These are phyloP conservation scores for Ochotona princeps DNA, from an alignment of 2,113 vertebrate species.

Conservation along the genomic window DNA sequence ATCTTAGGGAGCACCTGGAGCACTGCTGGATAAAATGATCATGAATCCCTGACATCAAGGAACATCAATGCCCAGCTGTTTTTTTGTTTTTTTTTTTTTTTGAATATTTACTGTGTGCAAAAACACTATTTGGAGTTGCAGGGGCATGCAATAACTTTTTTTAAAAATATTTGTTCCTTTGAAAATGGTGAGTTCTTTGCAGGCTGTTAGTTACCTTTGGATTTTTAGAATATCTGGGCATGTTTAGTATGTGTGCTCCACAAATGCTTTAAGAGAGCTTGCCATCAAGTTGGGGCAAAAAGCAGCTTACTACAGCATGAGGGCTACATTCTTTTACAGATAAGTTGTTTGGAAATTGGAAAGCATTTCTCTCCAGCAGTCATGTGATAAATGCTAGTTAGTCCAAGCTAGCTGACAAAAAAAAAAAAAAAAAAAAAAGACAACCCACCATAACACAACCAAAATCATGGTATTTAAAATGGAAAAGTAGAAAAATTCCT, in stretches of 20 bases:
- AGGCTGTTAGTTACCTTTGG: background rate
- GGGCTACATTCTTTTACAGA: conserved; percentile 29
- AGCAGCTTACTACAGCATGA: background rate
- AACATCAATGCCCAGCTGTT: background rate
- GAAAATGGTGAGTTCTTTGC: conserved; percentile 18
- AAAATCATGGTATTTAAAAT: conserved; percentile 15
- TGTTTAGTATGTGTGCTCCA: background rate
- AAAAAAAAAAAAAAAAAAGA: no score
- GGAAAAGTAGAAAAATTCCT: conserved; percentile 17
- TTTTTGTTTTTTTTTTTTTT: background rate
- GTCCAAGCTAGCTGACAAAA: conserved; percentile 17
- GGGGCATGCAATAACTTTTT: background rate
- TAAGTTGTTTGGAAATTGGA: conserved; percentile 41
- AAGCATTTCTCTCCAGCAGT: background rate
- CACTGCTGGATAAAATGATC: background rate
- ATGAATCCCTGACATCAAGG: background rate
- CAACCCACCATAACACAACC: background rate
- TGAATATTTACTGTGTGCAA: background rate
- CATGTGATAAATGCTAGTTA: conserved; percentile 37
- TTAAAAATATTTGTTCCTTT: background rate
- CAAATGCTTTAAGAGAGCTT: background rate
- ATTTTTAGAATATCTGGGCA: background rate
- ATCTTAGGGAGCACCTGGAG: background rate
- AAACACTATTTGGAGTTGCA: background rate
- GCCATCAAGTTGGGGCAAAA: background rate